Evolutionary conservation across 2,888 invertebrate species (phyloP).

Genomic region (Meta bourneti): DNA sequence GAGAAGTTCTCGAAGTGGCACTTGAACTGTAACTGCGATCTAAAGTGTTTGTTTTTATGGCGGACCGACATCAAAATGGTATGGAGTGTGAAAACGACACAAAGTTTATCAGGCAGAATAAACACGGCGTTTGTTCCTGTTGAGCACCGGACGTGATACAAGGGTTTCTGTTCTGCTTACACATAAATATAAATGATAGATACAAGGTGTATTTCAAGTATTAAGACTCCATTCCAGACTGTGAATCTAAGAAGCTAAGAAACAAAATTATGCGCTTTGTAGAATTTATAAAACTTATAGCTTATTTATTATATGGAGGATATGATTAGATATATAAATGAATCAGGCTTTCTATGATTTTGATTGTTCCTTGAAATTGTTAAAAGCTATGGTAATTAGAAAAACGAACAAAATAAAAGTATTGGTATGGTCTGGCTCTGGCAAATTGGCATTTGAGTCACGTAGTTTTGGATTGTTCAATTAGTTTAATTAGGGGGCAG

Average conservation of each 20-base stretch:
- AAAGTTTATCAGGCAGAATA: slow-evolving; percentile 38
- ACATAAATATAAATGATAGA: slow-evolving; percentile 1
- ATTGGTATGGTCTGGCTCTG: no score
- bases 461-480: no score
- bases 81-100: slow-evolving; percentile 33
- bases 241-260: neutral
- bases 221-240: neutral
- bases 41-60: slow-evolving; percentile 40
- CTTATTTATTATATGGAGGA: no score
- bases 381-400: neutral
- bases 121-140: slow-evolving; percentile 11
- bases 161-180: neutral
- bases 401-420: neutral
- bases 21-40: slow-evolving; percentile 48
- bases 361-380: no score
- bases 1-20: slow-evolving; percentile 32
- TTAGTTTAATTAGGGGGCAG: no score
- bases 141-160: neutral
- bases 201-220: neutral
- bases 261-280: neutral
- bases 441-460: no score
- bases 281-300: no score
- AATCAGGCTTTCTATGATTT: neutral
- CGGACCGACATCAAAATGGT: slow-evolving; percentile 26
- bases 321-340: no score